Evolutionary conservation across 30 jellyfish, hydroid and myxozoan genomes (phyloP).

Genomic region (Hydractinia echinata): DNA sequence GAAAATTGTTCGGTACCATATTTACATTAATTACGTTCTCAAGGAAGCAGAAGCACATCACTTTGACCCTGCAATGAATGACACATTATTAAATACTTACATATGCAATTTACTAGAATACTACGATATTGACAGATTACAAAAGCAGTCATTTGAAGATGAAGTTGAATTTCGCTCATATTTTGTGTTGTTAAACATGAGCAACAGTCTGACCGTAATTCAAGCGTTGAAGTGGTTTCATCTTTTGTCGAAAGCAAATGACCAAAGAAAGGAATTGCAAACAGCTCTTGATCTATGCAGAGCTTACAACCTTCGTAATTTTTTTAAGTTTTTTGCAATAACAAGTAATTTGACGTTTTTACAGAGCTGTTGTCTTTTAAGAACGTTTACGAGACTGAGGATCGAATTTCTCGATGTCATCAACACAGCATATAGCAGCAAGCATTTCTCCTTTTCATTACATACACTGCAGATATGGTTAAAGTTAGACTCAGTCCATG

Average conservation of each 20-base stretch:
- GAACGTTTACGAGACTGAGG: not conserved
- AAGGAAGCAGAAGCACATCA: not conserved
- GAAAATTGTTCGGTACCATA: conserved; percentile 66
- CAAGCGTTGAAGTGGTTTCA: not conserved
- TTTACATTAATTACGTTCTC: conserved; percentile 31
- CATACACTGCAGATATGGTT: conserved; percentile 18
- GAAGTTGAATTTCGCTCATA: conserved; percentile 16
- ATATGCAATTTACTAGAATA: conserved; percentile 12
- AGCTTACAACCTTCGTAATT: not conserved
- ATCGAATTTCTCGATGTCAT: conserved; percentile 15
- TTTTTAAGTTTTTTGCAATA: conserved; percentile 16
- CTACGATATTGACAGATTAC: conserved; percentile 8
- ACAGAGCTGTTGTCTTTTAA: conserved; percentile 24
- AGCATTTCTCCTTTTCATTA: conserved; percentile 9
- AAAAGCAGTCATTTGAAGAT: not conserved
- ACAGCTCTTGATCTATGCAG: not conserved
- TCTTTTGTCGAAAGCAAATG: not conserved
- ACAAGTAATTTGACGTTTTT: conserved; percentile 7
- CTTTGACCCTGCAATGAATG: conserved; percentile 36
- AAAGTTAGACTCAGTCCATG: conserved; percentile 18
- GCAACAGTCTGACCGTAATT: not conserved
- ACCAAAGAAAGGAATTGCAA: not conserved
- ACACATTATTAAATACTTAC: conserved; percentile 11
- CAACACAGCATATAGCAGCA: conserved; percentile 29
- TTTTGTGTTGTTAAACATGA: conserved; percentile 24